phyloP scores from a whole-genome alignment of 2,888 invertebrate species.

The Piscicola geometra region DNA sequence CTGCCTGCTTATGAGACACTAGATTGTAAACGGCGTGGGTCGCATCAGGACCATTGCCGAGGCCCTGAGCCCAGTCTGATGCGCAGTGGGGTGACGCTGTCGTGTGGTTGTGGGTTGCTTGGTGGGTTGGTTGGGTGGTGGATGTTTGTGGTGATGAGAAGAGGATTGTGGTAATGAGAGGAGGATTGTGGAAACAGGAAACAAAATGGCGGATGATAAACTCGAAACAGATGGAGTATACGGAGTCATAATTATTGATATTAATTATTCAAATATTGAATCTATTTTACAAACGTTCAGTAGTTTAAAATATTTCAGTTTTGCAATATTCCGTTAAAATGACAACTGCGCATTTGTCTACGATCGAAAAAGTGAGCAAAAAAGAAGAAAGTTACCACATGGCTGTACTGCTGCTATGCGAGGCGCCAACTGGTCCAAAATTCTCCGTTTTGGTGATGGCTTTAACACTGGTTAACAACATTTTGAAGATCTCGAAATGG shows the following conservation, averaged over 20 bases:
- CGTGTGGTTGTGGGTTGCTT: background rate
- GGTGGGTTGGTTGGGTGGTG: conserved; percentile 12
- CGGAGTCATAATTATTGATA: no score
- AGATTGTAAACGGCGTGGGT: conserved; percentile 71
- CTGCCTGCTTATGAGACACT: conserved; percentile 60
- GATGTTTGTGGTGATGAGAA: no score
- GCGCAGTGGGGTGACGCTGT: conserved; percentile 56
- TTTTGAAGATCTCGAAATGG: conserved; percentile 19
- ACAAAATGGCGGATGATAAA: no score
- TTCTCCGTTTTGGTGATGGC: conserved; percentile 53
- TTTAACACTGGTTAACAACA: conserved; percentile 50
- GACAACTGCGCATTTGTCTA: background rate
- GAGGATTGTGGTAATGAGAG: no score
- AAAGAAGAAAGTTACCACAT: conserved; percentile 45
- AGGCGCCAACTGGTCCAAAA: conserved; percentile 52
- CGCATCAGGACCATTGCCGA: conserved; percentile 99
- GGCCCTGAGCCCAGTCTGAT: conserved; percentile 94
- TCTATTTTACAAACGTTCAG: no score
- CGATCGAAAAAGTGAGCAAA: background rate
- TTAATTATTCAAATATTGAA: no score
- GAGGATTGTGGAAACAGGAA: no score
- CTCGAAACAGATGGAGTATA: no score
- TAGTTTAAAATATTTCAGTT: no score
- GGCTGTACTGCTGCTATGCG: conserved; percentile 48
- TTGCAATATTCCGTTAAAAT: background rate